These are phyloP conservation scores for Pelvicachromis taeniatus DNA, from an alignment of 2,113 vertebrate genomes.

Conservation along the genomic window DNA sequence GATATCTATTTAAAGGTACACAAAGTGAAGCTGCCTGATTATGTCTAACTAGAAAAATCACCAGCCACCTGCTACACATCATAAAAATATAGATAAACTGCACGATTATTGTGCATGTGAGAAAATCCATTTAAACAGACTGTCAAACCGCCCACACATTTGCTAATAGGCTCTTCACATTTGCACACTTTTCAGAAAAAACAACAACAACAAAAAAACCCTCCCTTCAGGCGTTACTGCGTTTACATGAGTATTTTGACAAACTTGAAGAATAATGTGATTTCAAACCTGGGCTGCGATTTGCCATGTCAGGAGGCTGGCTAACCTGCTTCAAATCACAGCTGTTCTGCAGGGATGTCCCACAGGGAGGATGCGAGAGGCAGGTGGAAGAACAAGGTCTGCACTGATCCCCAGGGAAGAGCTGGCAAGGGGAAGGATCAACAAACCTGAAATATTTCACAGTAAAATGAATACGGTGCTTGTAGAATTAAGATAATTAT, in stretches of 20 bases:
- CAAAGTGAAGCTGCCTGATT: slow-evolving; percentile 11
- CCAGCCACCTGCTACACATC: slow-evolving; percentile 30
- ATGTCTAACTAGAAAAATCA: slow-evolving; percentile 25
- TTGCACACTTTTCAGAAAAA: not conserved
- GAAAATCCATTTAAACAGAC: slow-evolving; percentile 30
- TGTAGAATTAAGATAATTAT: not conserved
- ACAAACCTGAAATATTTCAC: slow-evolving; percentile 78
- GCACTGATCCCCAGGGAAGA: slow-evolving; percentile 64
- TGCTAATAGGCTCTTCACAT: slow-evolving; percentile 17
- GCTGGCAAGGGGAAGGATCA: slow-evolving; percentile 76
- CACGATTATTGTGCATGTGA: slow-evolving; percentile 19
- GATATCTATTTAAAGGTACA: slow-evolving; percentile 51
- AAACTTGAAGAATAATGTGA: not conserved
- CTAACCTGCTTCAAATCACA: slow-evolving; percentile 25
- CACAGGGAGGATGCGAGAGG: slow-evolving; percentile 58
- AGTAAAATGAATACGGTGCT: slow-evolving; percentile 18
- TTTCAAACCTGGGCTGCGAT: slow-evolving; percentile 20
- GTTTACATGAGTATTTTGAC: not conserved
- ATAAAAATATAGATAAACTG: slow-evolving; percentile 18
- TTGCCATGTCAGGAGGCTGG: not conserved
- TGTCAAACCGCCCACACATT: slow-evolving; percentile 28
- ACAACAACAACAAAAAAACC: not conserved
- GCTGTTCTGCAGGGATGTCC: slow-evolving; percentile 29
- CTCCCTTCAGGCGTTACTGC: not conserved
- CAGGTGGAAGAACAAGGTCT: slow-evolving; percentile 58